Evolutionary conservation across 2,797 vertebrate genomes (phyloP), one percentile per base, ranked within the genome.

Genomic region (Apogon hyalosoma): DNA sequence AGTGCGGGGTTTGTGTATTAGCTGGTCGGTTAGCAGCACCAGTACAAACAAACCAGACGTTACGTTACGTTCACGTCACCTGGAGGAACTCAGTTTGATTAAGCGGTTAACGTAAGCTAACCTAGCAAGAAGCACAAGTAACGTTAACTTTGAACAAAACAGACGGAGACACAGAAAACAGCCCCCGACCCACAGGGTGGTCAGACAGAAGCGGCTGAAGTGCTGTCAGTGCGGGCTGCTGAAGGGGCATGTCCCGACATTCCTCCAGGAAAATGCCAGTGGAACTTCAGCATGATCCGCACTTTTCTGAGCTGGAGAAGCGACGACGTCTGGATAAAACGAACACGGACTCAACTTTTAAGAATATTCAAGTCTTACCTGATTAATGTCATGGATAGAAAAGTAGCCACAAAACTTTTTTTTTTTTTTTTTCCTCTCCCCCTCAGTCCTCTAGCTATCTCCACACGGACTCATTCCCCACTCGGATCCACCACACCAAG

Each of bases 311-410:
- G 4, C 52, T 7, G 15, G 14, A 3, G 31, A 14, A 42, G 21
- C 21, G 12, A 3, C 41, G 7, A 11, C 28, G 21, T 4, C 46
- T 0, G 7, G 2, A 7, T 0, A 8, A 39, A 15, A 0, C 39
- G 8, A 12, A 19, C 12, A 33, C 13, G 7, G 50, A 14, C 2
- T 0, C 11, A 54, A 38, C n/a, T 11, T 2, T 1, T 7, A 9
- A 21, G 13, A 14, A 16, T 18, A 52, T 1, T 8, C 15, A 15
- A 7, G 21, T 69, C 87, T 87, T 90, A 94, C 94, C 94, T 92
- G 88, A 5, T 77, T 73, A 87, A 85, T 89, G 81, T 90, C 91
- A 92, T 92, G 83, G 86, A 88, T 79, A 69, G 75, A 59, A 73
- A 84, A 63, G 76, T 46, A 48, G 41, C 36, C 3, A 47, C 51